Percentiles rank a stretch among this genome's conserved stretches.
Conservation (phyloP, 2,888 invertebrate genomes). For the Epinotia bilunana region DNA sequence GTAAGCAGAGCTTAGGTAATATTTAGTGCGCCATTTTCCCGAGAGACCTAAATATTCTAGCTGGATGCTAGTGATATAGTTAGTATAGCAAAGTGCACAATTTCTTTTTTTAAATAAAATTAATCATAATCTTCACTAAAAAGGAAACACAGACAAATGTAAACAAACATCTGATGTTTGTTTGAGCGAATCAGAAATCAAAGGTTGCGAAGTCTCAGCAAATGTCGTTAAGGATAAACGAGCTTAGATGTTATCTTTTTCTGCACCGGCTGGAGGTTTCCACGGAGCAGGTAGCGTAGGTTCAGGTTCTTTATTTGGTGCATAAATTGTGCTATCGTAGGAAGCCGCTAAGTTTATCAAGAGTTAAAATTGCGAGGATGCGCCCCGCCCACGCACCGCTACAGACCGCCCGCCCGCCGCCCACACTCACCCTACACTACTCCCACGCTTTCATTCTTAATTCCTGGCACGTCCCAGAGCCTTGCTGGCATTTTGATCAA, state of each 20-base stretch:
- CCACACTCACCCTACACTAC: constrained; percentile 32
- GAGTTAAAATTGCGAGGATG: constrained; percentile 25
- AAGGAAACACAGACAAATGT: no score
- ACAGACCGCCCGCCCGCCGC: constrained; percentile 8
- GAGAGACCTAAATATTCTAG: constrained; percentile 36
- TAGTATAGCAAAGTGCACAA: background rate
- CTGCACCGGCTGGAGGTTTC: background rate
- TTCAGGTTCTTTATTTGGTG: constrained; percentile 22
- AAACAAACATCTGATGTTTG: no score
- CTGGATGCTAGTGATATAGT: no score
- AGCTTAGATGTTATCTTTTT: constrained; percentile 2
- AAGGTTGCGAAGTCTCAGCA: background rate
- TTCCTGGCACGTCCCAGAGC: constrained; percentile 26
- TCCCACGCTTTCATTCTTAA: constrained; percentile 41
- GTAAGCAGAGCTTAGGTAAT: constrained; percentile 10
- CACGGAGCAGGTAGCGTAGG: constrained; percentile 24
- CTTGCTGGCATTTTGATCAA: constrained; percentile 17
- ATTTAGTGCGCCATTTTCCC: constrained; percentile 23
- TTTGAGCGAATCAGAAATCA: background rate
- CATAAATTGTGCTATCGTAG: constrained; percentile 34
- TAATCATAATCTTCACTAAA: background rate
- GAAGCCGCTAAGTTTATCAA: constrained; percentile 24
- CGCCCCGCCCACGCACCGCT: constrained; percentile 22
- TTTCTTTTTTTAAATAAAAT: background rate
- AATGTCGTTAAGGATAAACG: background rate